Base-by-base conservation (phyloP, 1,140 invertebrate species). In the Neodiprion fabricii region DNA sequence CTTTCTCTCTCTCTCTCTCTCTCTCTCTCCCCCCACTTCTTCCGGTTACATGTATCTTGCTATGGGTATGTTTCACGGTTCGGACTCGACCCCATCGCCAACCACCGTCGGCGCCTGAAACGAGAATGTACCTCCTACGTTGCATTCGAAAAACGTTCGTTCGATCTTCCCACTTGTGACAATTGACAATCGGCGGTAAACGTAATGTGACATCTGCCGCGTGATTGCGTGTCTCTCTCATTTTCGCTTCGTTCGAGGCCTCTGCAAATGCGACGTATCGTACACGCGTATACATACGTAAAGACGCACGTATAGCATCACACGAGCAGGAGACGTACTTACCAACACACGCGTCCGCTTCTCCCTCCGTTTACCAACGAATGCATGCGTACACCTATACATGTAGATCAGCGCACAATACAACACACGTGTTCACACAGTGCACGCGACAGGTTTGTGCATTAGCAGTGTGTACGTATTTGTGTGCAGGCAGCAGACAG, bases 151-250 rank as follows among this genome's bases (percentile, higher is more conserved):
- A 40, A 40, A 40, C 5, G 28, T 40, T 40, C 28, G 28, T 40
- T 40, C 28, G 28, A 40, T 40, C 28, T 40, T 5, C 28, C 28
- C 2, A 40, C 28, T 40, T 40, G 28, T 40, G 28, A 61, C n/a
- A 61, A 61, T 61, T 61, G 53, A 61, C 53, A 61, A 61, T 61
- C 53, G 53, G n/a, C 11, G 4, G 53, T 61, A 61, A 61, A 61
- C 28, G 28, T 61, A 61, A 12, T 4, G 11, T 61, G 53, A 61
- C 53, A 61, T 61, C 53, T 61, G 53, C 53, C 11, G 11, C 11
- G 53, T 9, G 53, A 61, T 61, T 61, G 53, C 53, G 53, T 61
- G 53, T 61, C n/a, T 61, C 28, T 61, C 9, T 61, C 8, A 21
- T 40, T 40, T 40, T 40, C 28, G 28, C 28, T 40, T 40, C 28